phyloP scores from a whole-genome alignment of 2,797 vertebrate species.

The Protonibea diacanthus region DNA sequence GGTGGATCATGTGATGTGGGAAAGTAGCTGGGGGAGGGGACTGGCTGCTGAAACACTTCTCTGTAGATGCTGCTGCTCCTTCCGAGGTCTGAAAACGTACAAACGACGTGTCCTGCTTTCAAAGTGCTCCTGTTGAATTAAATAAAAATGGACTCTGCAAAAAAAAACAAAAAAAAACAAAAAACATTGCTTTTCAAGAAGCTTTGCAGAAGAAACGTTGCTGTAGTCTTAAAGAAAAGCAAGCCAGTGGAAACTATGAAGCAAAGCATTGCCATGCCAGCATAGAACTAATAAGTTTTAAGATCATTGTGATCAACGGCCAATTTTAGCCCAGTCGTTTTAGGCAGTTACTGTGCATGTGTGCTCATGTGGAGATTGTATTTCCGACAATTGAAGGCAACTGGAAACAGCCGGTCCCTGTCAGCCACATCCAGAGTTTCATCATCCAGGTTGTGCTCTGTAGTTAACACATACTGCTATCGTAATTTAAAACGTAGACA shows the following conservation, averaged over 20 bases:
- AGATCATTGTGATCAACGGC: rapidly evolving
- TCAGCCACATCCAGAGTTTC: neutral
- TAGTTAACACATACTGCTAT: neutral
- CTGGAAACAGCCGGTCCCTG: neutral
- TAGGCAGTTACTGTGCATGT: neutral
- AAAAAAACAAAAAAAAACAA: neutral
- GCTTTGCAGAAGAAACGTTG: neutral
- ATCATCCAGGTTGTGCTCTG: conserved; percentile 8
- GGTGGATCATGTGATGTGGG: conserved; percentile 83
- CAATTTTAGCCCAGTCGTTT: neutral
- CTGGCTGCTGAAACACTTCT: conserved; percentile 39
- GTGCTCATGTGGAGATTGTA: neutral
- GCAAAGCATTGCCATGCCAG: neutral
- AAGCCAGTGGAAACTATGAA: neutral
- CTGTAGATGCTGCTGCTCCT: conserved; percentile 51
- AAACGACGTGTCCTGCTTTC: conserved; percentile 56
- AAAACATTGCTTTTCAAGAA: neutral
- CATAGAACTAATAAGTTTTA: neutral
- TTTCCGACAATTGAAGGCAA: conserved; percentile 36
- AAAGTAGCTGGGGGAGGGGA: conserved; percentile 72
- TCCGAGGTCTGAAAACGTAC: conserved; percentile 18
- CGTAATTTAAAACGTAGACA: neutral
- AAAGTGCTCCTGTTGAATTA: conserved; percentile 27
- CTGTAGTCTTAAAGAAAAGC: neutral
- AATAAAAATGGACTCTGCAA: conserved; percentile 2